phyloP scores from a whole-genome alignment of 2,797 vertebrate species.

The Thalassophryne amazonica region DNA sequence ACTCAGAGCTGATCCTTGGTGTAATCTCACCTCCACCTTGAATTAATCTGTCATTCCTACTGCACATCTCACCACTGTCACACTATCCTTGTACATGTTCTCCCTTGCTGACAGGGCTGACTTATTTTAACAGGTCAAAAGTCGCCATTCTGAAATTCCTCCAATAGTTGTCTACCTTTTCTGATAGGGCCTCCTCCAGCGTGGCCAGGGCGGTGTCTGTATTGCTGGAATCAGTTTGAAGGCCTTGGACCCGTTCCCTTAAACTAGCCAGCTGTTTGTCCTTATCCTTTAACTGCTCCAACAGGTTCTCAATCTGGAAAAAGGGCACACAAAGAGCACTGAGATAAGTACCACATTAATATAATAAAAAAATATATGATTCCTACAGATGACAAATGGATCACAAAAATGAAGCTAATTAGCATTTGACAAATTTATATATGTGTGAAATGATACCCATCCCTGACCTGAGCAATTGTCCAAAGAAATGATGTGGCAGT shows the following conservation, averaged over 20 bases:
- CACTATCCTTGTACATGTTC: too few relatives aligned
- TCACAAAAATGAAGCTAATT: not conserved
- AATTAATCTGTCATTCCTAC: too few relatives aligned
- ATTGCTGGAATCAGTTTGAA: conserved; percentile 97
- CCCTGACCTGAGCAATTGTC: too few relatives aligned
- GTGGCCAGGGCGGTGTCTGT: conserved; percentile 94
- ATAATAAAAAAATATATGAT: conserved; percentile 13
- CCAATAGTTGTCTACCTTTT: conserved; percentile 83
- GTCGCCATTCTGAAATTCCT: not conserved
- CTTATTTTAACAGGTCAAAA: not conserved
- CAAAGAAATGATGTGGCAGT: too few relatives aligned
- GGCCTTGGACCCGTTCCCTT: conserved; percentile 91
- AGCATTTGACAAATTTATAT: too few relatives aligned
- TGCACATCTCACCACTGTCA: too few relatives aligned
- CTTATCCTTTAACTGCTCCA: conserved; percentile 96
- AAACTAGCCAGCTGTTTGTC: conserved; percentile 94
- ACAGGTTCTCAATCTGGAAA: conserved; percentile 84
- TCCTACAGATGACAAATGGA: not conserved
- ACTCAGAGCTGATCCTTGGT: too few relatives aligned
- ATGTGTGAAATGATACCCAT: too few relatives aligned
- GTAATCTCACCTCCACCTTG: too few relatives aligned
- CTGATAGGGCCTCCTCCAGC: conserved; percentile 92
- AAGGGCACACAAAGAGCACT: conserved; percentile 23
- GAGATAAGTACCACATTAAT: not conserved
- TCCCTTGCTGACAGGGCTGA: too few relatives aligned